Conservation (phyloP, 2,113 vertebrate species). For the Plectropomus leopardus region DNA sequence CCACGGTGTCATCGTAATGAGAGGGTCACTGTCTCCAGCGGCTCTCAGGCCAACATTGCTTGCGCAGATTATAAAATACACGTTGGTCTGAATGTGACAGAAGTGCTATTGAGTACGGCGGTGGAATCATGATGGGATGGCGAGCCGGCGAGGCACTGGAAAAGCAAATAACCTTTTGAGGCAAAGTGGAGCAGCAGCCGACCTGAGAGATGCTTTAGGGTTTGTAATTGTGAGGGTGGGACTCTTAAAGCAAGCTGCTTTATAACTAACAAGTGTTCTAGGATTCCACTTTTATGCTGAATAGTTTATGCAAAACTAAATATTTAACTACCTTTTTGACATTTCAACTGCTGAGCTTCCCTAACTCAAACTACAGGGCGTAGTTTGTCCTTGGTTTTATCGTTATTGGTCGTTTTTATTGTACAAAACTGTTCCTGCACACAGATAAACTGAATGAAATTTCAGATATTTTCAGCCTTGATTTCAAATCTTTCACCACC, state of each 20-base stretch:
- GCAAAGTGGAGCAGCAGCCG: conserved; percentile 6
- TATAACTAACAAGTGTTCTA: conserved; percentile 2
- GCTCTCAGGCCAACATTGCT: conserved; percentile 21
- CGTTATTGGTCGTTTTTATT: neutral
- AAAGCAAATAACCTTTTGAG: conserved; percentile 43
- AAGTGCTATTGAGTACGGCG: conserved; percentile 16
- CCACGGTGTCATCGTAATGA: conserved; percentile 57
- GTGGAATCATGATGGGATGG: conserved; percentile 30
- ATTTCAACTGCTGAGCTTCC: conserved; percentile 5
- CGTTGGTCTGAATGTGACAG: conserved; percentile 17
- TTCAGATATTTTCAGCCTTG: neutral
- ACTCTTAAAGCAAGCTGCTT: neutral
- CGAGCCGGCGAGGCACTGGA: neutral
- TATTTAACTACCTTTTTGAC: conserved; percentile 17
- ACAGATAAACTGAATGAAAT: neutral
- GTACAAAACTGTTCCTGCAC: neutral
- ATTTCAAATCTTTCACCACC: neutral
- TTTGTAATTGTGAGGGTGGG: neutral
- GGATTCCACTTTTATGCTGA: conserved; percentile 22
- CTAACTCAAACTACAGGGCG: neutral
- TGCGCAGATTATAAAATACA: conserved; percentile 50
- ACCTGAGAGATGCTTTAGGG: conserved; percentile 12
- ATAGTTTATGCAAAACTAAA: conserved; percentile 39
- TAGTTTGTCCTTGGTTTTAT: neutral
- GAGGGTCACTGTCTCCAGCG: conserved; percentile 58